These are phyloP conservation scores for Cliona cf. orientalis DNA, from an alignment of 37 sponge, comb jelly and placozoan species.

Conservation along the genomic window DNA sequence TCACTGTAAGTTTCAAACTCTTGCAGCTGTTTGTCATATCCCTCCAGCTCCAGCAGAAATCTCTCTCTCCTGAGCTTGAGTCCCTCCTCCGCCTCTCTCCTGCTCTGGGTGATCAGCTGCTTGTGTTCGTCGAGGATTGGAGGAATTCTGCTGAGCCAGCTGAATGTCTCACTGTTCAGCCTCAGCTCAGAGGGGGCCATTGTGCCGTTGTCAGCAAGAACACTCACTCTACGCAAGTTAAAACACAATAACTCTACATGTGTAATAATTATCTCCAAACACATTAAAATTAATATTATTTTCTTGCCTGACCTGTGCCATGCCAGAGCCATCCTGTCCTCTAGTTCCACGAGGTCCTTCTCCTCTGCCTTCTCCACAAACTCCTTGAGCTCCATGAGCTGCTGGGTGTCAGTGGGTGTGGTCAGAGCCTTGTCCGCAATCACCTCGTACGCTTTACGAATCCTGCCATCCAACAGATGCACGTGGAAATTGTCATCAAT, in stretches of 20 bases:
- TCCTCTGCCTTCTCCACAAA: slow-evolving; percentile 73
- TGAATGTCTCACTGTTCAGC: slow-evolving; percentile 86
- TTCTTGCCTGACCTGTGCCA: slow-evolving; percentile 29
- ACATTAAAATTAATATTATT: too few relatives aligned
- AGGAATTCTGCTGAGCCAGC: slow-evolving; percentile 88
- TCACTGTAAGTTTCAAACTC: slow-evolving; percentile 94
- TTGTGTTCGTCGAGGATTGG: slow-evolving; percentile 88
- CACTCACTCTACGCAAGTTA: slow-evolving; percentile 24
- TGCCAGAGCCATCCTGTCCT: slow-evolving; percentile 66
- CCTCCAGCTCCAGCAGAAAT: slow-evolving; percentile 88
- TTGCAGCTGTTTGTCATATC: slow-evolving; percentile 88
- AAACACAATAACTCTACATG: neutral
- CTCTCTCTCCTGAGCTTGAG: slow-evolving; percentile 90
- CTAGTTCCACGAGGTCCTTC: slow-evolving; percentile 65
- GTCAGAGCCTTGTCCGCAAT: slow-evolving; percentile 91
- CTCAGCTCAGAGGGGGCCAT: slow-evolving; percentile 89
- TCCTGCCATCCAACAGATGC: slow-evolving; percentile 7
- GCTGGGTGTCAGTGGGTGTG: slow-evolving; percentile 88
- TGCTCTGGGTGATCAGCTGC: slow-evolving; percentile 72
- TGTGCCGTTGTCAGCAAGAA: slow-evolving; percentile 62
- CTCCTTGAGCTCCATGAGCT: slow-evolving; percentile 93
- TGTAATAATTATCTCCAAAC: too few relatives aligned
- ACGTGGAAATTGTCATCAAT: neutral
- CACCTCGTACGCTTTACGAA: slow-evolving; percentile 84
- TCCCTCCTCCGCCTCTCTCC: slow-evolving; percentile 85